Base-by-base conservation (phyloP, 2,888 invertebrate species). In the Zygogramma bicolorata region DNA sequence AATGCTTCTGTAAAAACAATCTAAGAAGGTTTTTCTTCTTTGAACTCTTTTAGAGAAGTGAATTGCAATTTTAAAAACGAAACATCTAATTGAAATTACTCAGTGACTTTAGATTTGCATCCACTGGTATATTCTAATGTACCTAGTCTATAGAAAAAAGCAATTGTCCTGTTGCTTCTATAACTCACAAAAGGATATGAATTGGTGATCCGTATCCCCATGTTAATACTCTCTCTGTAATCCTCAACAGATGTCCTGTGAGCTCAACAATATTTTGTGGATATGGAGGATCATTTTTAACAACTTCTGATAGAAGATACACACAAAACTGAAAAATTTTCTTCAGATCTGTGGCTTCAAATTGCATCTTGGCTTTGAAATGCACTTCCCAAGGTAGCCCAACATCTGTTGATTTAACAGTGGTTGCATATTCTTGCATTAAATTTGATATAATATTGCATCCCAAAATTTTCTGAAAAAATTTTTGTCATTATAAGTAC, bases 371-470 rank as follows among this genome's bases (percentile, higher is more conserved):
- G 31, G 95, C 92, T 83, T 92, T 91, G 81, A 94, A 92, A 87
- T 97, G 97, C 38, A 93, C 91, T 86, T 96, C 96, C 95, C 95
- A 97, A 53, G 96, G 93, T 61, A 97, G 88, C 5, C 96, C 96
- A 10, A 96, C 93, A 87, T 95, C 95, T 34, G 95, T 93, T 1
- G 96, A 95, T 83, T 95, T 93, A 0, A 93, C 92, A 3, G 95
- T 94, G 31, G 92, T 94, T 7, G 95, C 93, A 88, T 95, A 97
- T 86, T 97, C 97, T 88, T 95, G 95, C 89, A 97, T 92, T 60
- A 97, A 88, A 8, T 95, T 93, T 68, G 93, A 89, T 81, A 97
- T 92, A 65, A 97, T 90, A 71, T 94, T 93, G 83, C 96, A 96
- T 3, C 96, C 96, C 58, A 97, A 88, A 78, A 94, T 90, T 91